Base-by-base conservation (phyloP, 1,140 invertebrate species). In the Rhysida immarginata region DNA sequence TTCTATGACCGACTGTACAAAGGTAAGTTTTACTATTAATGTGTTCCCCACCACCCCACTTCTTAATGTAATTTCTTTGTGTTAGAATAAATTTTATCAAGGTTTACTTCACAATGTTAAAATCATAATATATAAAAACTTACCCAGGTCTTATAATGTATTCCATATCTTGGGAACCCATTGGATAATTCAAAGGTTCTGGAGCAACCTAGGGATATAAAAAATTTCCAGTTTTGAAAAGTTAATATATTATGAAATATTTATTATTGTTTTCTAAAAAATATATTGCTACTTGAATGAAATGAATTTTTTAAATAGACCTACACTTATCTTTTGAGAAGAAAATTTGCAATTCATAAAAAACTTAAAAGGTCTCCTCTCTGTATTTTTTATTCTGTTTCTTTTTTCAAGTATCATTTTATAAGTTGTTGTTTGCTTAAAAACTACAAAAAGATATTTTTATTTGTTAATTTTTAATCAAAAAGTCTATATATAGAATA, bases 391-490 rank as follows among this genome's bases (percentile, higher is more conserved):
- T n/a, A 11, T 41, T 41, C 23, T 48, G 8, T 48, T 23, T 23
- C 23, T 13, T 23, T 48, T 48, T 14, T 48, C 45, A 8, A 48
- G 45, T 8, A 48, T 48, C 45, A 48, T 48, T 23, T 48, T 48
- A 48, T 48, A 48, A 23, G 45, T 48, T 14, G 45, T 48, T 13
- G 45, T 48, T 48, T 48, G 45, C 13, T 20, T 13, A 20, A 48
- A 23, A 48, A 23, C 45, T 48, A 48, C 8, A 48, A 48, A 48
- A 48, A n/a, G n/a, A n/a, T n/a, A n/a, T n/a, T n/a, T n/a, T n/a
- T n/a, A n/a, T n/a, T n/a, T n/a, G n/a, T n/a, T n/a, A n/a, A n/a
- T n/a, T n/a, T n/a, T n/a, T n/a, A n/a, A n/a, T n/a, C n/a, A n/a
- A n/a, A n/a, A n/a, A n/a, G n/a, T n/a, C n/a, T n/a, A n/a, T n/a